phyloP scores from a whole-genome alignment of 1,140 invertebrate species.

The Trinorchestia longiramus region DNA sequence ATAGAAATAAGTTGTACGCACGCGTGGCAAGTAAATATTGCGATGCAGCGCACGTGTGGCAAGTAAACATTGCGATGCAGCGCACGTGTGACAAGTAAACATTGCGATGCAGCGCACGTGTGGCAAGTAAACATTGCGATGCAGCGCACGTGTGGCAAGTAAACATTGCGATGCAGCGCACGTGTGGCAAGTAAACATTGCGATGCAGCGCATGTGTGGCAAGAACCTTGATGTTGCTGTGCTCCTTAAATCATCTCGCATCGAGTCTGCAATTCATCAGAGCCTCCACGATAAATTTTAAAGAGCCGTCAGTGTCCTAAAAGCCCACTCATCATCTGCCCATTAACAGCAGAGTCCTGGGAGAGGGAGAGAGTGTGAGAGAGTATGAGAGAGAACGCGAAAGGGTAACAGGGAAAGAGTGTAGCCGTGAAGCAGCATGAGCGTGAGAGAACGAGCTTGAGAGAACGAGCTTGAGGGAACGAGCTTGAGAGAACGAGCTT shows the following conservation, averaged over 20 bases:
- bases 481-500: background rate
- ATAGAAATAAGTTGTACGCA: too few relatives aligned
- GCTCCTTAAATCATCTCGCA: constrained; percentile 28
- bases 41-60: too few relatives aligned
- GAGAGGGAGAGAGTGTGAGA: background rate
- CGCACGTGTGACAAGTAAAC: too few relatives aligned
- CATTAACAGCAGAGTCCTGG: background rate
- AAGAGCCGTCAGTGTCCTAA: constrained; percentile 21
- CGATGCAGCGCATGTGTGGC: too few relatives aligned
- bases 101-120: too few relatives aligned
- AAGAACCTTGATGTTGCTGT: background rate
- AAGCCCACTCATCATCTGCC: constrained; percentile 48
- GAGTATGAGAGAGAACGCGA: background rate
- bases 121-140: background rate
- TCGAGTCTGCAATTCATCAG: constrained; percentile 45
- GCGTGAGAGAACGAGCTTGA: background rate
- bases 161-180: background rate
- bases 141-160: background rate
- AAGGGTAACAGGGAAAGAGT: background rate
- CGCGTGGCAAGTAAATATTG: too few relatives aligned
- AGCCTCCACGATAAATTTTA: background rate
- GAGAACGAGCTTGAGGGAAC: background rate
- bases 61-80: too few relatives aligned
- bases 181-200: background rate
- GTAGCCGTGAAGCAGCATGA: background rate